Evolutionary conservation across 1,140 invertebrate species (phyloP).

Genomic region (Cyrtorhinus lividipennis): DNA sequence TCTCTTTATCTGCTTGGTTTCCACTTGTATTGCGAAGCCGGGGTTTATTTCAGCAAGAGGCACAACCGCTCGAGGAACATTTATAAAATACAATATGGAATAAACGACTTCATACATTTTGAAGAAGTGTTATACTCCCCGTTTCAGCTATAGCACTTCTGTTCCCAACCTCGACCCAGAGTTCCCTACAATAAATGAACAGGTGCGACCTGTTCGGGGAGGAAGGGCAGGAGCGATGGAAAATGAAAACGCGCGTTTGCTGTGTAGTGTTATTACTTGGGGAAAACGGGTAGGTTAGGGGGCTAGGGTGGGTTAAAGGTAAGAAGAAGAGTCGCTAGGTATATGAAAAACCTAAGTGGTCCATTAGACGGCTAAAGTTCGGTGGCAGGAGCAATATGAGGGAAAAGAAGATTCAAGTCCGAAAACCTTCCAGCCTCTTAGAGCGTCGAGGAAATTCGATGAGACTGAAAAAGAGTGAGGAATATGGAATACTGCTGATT

Average conservation of each 20-base stretch:
- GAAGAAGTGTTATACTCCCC: not conserved
- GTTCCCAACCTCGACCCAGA: not conserved
- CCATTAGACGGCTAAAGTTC: not conserved
- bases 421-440: too few relatives aligned
- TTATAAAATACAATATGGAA: not conserved
- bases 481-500: too few relatives aligned
- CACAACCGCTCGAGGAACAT: not conserved
- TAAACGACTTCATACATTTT: not conserved
- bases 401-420: not conserved
- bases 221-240: not conserved
- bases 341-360: slow-evolving; percentile 10
- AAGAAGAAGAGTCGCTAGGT: not conserved
- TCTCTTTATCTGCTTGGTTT: not conserved
- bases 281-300: not conserved
- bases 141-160: not conserved
- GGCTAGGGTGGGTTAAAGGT: too few relatives aligned
- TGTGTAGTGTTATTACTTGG: not conserved
- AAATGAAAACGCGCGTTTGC: not conserved
- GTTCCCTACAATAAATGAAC: not conserved
- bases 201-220: not conserved
- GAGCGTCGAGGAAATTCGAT: too few relatives aligned
- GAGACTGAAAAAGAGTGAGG: too few relatives aligned
- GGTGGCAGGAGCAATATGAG: not conserved
- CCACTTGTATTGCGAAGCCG: not conserved
- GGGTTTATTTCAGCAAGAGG: too few relatives aligned